phyloP scores from a whole-genome alignment of 2,113 vertebrate species.

The Cheilinus undulatus region DNA sequence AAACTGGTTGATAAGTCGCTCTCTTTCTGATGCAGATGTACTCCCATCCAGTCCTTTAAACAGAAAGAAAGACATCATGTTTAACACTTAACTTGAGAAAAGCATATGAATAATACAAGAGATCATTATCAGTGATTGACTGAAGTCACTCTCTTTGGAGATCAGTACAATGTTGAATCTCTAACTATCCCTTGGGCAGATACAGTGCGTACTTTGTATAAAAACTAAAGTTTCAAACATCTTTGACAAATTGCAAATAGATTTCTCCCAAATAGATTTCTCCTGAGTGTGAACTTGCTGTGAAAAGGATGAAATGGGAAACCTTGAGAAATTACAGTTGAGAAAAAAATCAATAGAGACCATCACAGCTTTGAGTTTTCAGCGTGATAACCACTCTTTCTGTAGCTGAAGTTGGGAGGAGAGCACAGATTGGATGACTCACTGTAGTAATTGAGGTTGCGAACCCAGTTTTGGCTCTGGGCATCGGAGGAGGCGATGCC shows the following conservation, averaged over 20 bases:
- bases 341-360: constrained; percentile 23
- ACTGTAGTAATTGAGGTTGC: constrained; percentile 97
- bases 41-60: constrained; percentile 94
- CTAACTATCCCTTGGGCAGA: background rate
- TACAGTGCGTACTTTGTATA: background rate
- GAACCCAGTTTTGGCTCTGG: constrained; percentile 89
- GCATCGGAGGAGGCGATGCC: constrained; percentile 79
- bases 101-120: too few relatives aligned
- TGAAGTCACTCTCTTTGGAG: too few relatives aligned
- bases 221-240: background rate
- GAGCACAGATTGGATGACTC: constrained; percentile 76
- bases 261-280: background rate
- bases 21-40: constrained; percentile 95
- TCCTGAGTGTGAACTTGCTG: background rate
- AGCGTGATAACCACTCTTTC: constrained; percentile 6
- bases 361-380: constrained; percentile 11
- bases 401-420: constrained; percentile 27
- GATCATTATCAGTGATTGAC: too few relatives aligned
- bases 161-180: background rate
- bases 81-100: background rate
- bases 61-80: constrained; percentile 22
- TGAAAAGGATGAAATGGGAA: background rate
- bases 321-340: background rate
- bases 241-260: background rate
- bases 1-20: constrained; percentile 97